Conservation (phyloP, 2,888 invertebrate species). For the Meloe dianella region DNA sequence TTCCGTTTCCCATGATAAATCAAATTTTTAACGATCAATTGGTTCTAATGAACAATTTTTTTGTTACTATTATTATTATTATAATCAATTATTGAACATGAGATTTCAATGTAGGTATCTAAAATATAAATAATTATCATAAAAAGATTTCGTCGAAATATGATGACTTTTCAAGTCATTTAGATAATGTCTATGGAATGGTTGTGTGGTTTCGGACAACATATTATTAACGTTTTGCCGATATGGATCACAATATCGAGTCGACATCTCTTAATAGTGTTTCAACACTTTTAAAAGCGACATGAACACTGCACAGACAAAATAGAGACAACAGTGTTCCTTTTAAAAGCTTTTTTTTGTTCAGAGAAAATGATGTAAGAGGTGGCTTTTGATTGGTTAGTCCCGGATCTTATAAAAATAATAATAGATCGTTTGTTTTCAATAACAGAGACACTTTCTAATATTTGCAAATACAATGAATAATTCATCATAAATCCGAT, state of each 20-base stretch:
- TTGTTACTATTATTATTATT: too few species aligned
- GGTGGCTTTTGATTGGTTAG: background rate
- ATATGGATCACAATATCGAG: slow-evolving; percentile 42
- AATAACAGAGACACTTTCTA: background rate
- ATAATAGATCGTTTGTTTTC: background rate
- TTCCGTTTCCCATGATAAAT: slow-evolving; percentile 12
- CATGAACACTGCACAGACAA: slow-evolving; percentile 15
- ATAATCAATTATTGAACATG: background rate
- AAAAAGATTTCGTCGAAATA: slow-evolving; percentile 15
- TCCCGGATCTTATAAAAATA: background rate
- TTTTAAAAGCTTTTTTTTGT: slow-evolving; percentile 43
- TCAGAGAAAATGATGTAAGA: background rate
- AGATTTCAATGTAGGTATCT: background rate
- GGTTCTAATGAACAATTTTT: too few species aligned
- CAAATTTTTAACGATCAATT: slow-evolving; percentile 1
- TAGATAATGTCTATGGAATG: slow-evolving; percentile 29
- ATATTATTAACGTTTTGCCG: slow-evolving; percentile 42
- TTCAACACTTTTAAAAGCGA: slow-evolving; percentile 20
- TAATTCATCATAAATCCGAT: background rate
- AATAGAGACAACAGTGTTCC: slow-evolving; percentile 21
- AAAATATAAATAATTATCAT: background rate
- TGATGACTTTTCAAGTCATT: slow-evolving; percentile 30
- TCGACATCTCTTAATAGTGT: slow-evolving; percentile 37
- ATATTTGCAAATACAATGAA: background rate
- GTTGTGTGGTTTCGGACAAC: slow-evolving; percentile 31